Evolutionary conservation across 2,113 vertebrate genomes (phyloP).

Genomic region (Emydocephalus ijimae): DNA sequence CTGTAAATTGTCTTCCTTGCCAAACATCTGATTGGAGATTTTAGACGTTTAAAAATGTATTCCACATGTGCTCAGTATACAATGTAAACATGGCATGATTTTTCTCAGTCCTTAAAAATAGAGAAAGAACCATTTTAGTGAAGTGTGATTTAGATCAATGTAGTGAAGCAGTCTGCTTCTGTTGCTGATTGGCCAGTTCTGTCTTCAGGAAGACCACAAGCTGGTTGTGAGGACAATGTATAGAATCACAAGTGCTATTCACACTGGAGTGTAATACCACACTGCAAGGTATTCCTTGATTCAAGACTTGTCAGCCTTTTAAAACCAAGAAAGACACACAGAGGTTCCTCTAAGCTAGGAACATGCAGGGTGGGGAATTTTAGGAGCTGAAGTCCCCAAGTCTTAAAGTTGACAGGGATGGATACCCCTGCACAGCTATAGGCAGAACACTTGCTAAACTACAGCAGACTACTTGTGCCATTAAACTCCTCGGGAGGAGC

Average conservation of each 20-base stretch:
- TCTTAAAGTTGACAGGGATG: background rate
- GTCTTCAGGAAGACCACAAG: background rate
- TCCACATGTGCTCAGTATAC: background rate
- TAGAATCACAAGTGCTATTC: background rate
- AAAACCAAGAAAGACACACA: background rate
- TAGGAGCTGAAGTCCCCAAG: background rate
- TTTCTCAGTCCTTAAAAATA: background rate
- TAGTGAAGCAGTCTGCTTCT: background rate
- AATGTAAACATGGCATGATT: background rate
- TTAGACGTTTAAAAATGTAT: background rate
- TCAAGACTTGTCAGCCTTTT: background rate
- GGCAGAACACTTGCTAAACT: background rate
- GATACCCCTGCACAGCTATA: background rate
- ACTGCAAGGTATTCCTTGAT: background rate
- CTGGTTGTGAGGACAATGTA: background rate
- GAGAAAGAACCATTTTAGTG: background rate
- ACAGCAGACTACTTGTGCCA: background rate
- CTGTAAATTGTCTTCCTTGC: background rate
- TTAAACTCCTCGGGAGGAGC: background rate
- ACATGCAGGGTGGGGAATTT: background rate
- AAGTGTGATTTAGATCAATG: background rate
- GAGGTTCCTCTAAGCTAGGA: background rate
- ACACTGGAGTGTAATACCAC: background rate
- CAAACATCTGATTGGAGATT: background rate
- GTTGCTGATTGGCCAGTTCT: background rate